A percentile compares a stretch with the other conserved stretches of the same genome.
Conservation (phyloP, 2,113 vertebrate species). For the Proterorhinus semilunaris region DNA sequence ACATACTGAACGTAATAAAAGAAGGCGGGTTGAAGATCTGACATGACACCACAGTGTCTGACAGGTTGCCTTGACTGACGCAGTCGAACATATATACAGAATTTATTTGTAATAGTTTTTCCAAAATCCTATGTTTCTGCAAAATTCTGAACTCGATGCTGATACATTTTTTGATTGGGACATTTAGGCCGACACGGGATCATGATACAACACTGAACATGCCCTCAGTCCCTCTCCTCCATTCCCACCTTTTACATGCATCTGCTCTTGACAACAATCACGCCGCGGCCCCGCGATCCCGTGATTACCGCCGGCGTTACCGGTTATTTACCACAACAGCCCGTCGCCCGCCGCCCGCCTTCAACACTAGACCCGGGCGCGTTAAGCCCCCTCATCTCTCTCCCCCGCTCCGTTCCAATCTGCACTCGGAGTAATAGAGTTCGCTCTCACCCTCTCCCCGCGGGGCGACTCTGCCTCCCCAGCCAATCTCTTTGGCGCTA, state of each 20-base stretch:
- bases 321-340: not conserved
- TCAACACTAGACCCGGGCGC: slow-evolving; percentile 25
- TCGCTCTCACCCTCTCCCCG: slow-evolving; percentile 48
- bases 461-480: slow-evolving; percentile 42
- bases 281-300: not conserved
- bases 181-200: no score
- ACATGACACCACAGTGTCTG: no score
- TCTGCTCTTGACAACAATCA: slow-evolving; percentile 18
- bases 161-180: no score
- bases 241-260: slow-evolving; percentile 11
- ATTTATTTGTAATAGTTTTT: no score
- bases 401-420: slow-evolving; percentile 43
- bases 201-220: not conserved
- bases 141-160: no score
- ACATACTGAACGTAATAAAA: no score
- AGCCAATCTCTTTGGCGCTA: slow-evolving; percentile 59
- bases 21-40: no score
- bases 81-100: no score
- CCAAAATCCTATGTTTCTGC: no score
- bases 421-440: slow-evolving; percentile 65
- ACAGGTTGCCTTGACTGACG: no score
- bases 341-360: not conserved
- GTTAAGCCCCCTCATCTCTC: slow-evolving; percentile 30
- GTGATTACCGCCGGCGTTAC: not conserved
- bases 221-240: not conserved